phyloP scores from a whole-genome alignment of 2,888 invertebrate species.

The Microctonus hyperodae region DNA sequence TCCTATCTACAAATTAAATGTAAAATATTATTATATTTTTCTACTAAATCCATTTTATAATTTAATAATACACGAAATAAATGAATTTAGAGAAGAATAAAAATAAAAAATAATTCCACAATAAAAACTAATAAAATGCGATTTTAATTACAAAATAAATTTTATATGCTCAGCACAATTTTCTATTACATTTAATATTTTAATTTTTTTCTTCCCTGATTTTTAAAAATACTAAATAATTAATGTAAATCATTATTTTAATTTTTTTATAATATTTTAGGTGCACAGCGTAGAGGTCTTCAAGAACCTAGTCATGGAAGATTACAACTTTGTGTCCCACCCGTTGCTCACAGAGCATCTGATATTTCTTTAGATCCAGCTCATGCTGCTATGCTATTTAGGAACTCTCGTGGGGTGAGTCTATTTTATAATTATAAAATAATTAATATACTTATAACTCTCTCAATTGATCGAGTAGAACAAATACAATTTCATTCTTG shows the following conservation, averaged over 20 bases:
- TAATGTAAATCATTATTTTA: neutral
- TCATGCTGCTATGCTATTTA: slow-evolving; percentile 89
- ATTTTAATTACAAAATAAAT: neutral
- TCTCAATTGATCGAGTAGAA: too few species aligned
- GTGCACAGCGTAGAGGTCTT: slow-evolving; percentile 79
- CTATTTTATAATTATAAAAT: slow-evolving; percentile 3
- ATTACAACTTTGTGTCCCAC: slow-evolving; percentile 75
- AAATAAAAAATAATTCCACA: too few species aligned
- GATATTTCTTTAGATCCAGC: slow-evolving; percentile 86
- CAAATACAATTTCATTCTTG: neutral
- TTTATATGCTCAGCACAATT: slow-evolving; percentile 6
- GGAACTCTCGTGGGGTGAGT: slow-evolving; percentile 93
- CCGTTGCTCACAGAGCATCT: slow-evolving; percentile 71
- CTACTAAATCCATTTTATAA: too few species aligned
- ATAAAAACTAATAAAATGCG: neutral
- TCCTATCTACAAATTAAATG: neutral
- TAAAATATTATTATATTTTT: too few species aligned
- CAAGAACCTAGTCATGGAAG: slow-evolving; percentile 80
- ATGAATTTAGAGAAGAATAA: neutral
- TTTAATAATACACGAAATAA: neutral
- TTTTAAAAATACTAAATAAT: neutral
- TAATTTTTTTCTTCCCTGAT: neutral
- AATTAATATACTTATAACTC: too few species aligned
- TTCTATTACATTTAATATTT: neutral
- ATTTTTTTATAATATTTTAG: slow-evolving; percentile 63